Evolutionary conservation across 2,888 invertebrate genomes (phyloP), one percentile per base, ranked within the genome.

Genomic region (Pteria penguin): DNA sequence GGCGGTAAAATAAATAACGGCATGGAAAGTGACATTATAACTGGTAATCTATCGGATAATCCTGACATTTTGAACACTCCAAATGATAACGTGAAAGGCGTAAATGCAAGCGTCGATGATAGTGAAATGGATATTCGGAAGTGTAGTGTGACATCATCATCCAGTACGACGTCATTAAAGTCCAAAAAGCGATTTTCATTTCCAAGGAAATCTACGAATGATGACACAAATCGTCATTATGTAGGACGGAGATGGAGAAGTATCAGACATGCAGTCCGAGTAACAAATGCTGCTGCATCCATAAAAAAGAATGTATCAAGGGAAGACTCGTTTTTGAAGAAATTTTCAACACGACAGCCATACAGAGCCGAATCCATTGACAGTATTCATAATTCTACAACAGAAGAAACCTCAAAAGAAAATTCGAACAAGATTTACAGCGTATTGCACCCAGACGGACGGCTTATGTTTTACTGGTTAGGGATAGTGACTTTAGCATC

Each of bases 381-480:
- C 8, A 65, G 33, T n/a, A 55, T 67, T 2, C 58, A 73, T 4
- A 68, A 72, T 24, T 58, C 32, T 11, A 36, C 31, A 29, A 62
- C 33, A 3, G 65, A 63, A 26, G 61, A 65, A 4, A 36, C 31
- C 11, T 29, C 57, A n/a, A 61, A 65, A 29, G 32, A 66, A 24
- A 70, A 73, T 5, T 29, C 31, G n/a, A 32, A 32, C n/a, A 73
- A 61, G 26, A 65, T 68, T n/a, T 69, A 79, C 4, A 84, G 86
- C 55, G 91, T 98, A 69, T 96, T 98, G 84, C 97, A 98, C 93
- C 98, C 98, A 0, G 97, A 98, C 93, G 97, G 97, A 90, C 97
- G 97, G 93, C 96, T 97, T 93, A 97, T 97, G 94, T 98, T 97
- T 93, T 96, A 97, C 93, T 98, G 98, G 98, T 93, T 98, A 85